Percentiles rank a stretch among this genome's conserved stretches.
Evolutionary conservation across 2,113 vertebrate genomes (phyloP).

Genomic region (Ploceus nigricollis): DNA sequence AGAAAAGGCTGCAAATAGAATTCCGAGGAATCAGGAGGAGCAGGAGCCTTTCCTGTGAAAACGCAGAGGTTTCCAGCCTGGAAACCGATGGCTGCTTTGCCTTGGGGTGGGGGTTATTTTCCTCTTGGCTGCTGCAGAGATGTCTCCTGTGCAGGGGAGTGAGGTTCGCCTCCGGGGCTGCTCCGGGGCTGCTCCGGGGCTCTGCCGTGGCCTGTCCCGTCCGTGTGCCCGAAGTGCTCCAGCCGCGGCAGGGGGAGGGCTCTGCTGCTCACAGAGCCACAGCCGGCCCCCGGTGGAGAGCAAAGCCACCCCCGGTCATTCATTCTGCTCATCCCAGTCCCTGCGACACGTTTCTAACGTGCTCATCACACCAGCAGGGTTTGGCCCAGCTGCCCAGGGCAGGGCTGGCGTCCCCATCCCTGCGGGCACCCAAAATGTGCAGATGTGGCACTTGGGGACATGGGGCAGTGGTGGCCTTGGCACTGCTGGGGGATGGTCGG

Average conservation of each 20-base stretch:
- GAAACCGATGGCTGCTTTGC: not conserved
- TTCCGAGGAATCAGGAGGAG: not conserved
- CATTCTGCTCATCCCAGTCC: not conserved
- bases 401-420: not conserved
- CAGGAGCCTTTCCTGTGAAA: conserved; percentile 14
- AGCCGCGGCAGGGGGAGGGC: not conserved
- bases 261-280: not conserved
- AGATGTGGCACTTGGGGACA: not conserved
- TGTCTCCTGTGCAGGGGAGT: not conserved
- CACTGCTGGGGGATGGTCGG: too few species aligned
- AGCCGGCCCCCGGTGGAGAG: too few species aligned
- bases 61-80: not conserved
- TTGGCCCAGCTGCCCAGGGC: not conserved
- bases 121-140: not conserved
- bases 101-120: not conserved
- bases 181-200: too few species aligned
- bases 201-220: not conserved
- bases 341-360: accelerated
- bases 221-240: accelerated
- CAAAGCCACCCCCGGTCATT: accelerated
- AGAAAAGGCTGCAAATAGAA: not conserved
- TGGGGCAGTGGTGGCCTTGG: not conserved
- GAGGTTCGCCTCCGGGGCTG: accelerated
- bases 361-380: accelerated
- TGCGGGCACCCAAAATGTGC: accelerated